These are phyloP conservation scores for Mylabris phalerata DNA, from an alignment of 1,140 invertebrate species.

Conservation along the genomic window DNA sequence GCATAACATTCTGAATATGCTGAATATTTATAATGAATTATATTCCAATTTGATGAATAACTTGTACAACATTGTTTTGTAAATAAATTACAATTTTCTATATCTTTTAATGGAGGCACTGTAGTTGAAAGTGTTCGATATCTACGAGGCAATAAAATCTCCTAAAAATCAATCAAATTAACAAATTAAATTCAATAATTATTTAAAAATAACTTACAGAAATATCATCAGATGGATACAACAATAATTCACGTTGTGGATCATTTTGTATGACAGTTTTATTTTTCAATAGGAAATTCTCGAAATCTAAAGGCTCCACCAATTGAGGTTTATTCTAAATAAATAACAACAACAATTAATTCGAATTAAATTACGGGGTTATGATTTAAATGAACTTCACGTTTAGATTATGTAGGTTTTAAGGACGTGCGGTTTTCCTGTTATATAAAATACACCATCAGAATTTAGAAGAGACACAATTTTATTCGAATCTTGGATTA, in stretches of 20 bases:
- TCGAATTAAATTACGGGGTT: too few species aligned
- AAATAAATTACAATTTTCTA: constrained; percentile 58
- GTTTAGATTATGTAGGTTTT: too few species aligned
- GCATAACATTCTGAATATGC: constrained; percentile 76
- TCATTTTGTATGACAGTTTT: constrained; percentile 89
- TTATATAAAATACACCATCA: too few species aligned
- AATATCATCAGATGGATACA: constrained; percentile 88
- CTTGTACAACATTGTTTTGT: constrained; percentile 81
- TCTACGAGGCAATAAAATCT: constrained; percentile 69
- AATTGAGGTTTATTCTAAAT: constrained; percentile 65
- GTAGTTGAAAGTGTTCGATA: constrained; percentile 69
- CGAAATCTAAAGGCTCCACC: constrained; percentile 84
- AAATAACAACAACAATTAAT: not conserved
- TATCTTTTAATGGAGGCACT: constrained; percentile 51
- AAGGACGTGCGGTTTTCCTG: too few species aligned
- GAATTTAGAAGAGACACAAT: too few species aligned
- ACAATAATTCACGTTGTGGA: constrained; percentile 78
- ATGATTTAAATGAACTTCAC: too few species aligned
- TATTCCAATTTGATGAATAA: constrained; percentile 80
- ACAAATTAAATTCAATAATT: constrained; percentile 3
- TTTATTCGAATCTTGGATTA: too few species aligned
- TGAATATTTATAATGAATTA: constrained; percentile 83
- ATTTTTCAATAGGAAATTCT: constrained; percentile 82
- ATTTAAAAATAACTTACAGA: constrained; percentile 57
- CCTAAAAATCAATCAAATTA: constrained; percentile 47